Evolutionary conservation across 2,113 vertebrate species (phyloP).

Genomic region (Vidua chalybeata): DNA sequence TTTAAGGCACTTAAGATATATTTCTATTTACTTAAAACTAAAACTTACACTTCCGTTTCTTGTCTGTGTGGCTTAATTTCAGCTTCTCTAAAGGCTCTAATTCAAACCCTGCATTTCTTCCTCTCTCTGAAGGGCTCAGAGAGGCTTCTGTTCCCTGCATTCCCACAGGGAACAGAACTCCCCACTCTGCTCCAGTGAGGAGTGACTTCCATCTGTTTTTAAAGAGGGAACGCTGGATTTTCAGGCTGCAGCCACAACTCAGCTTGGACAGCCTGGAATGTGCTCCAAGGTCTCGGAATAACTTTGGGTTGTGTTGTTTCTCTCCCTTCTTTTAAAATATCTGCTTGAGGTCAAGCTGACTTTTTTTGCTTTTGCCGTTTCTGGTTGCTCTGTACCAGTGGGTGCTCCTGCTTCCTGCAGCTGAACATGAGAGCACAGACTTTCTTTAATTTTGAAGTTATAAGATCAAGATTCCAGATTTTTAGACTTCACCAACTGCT

Average conservation of each 20-base stretch:
- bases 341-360: fast-evolving
- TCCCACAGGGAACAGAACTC: background rate
- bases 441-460: background rate
- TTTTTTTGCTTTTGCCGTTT: background rate
- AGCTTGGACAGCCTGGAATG: background rate
- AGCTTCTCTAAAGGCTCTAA: background rate
- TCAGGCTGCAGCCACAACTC: background rate
- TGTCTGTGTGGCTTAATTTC: too few relatives aligned
- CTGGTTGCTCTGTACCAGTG: background rate
- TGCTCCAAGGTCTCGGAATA: fast-evolving
- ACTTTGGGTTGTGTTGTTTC: fast-evolving
- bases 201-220: background rate
- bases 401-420: background rate
- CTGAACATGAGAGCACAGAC: background rate
- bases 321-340: background rate
- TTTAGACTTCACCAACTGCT: background rate
- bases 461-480: background rate
- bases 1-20: too few relatives aligned
- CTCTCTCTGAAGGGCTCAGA: background rate
- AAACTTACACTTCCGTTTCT: too few relatives aligned
- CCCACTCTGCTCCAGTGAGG: background rate
- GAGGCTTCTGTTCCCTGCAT: background rate
- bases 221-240: background rate
- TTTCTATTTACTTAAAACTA: too few relatives aligned
- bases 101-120: background rate